Conservation (phyloP, 2,113 vertebrate genomes). For the Leucopsar rothschildi region DNA sequence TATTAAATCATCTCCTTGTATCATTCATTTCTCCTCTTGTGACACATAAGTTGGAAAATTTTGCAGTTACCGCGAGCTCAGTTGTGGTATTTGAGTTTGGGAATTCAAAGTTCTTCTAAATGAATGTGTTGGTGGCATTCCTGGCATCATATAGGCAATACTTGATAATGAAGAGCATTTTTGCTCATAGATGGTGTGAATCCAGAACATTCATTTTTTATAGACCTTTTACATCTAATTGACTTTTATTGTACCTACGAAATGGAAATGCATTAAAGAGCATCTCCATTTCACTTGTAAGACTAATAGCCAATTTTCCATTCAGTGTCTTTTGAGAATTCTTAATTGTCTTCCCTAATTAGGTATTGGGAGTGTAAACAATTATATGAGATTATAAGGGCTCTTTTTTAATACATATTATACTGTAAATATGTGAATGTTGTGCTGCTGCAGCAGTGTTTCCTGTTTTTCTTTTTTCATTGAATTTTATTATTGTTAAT, state of each 20-base stretch:
- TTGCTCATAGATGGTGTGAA: neutral
- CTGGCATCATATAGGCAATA: neutral
- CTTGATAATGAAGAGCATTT: neutral
- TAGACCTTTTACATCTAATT: neutral
- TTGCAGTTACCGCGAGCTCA: neutral
- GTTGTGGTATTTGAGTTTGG: neutral
- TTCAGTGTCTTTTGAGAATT: neutral
- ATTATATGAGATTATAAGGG: neutral
- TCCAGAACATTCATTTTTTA: neutral
- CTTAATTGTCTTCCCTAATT: neutral
- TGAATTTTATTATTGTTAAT: neutral
- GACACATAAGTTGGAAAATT: neutral
- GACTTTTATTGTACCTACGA: neutral
- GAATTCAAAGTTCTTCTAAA: neutral
- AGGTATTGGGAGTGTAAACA: neutral
- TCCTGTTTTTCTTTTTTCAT: neutral
- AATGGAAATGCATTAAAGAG: slow-evolving; percentile 1
- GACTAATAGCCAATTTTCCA: neutral
- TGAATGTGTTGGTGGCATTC: neutral
- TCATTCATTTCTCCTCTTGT: neutral
- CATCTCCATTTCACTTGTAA: neutral
- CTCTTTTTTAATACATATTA: neutral
- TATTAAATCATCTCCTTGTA: rapidly evolving
- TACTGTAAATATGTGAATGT: neutral
- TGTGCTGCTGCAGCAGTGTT: neutral